Percentiles rank a stretch among this genome's conserved stretches.
phyloP scores from a whole-genome alignment of 1,140 invertebrate species.

The Diabrotica virgifera region DNA sequence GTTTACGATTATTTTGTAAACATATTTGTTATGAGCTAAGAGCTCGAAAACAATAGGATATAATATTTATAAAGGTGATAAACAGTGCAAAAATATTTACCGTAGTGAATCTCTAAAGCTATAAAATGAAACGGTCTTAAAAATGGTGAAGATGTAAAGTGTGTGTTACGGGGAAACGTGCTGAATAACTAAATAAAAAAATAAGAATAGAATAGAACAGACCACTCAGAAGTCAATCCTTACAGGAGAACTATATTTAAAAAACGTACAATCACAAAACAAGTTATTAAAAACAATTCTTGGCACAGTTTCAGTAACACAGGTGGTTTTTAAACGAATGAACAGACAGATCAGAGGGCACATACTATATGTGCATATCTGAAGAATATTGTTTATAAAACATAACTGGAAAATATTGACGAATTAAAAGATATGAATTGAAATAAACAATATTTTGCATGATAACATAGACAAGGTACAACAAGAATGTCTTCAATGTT shows the following conservation, averaged over 20 bases:
- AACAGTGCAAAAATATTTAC: not conserved
- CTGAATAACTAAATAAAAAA: not conserved
- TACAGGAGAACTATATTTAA: not conserved
- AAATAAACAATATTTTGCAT: too few relatives aligned
- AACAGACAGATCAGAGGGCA: not conserved
- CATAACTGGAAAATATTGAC: too few relatives aligned
- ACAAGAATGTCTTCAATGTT: too few relatives aligned
- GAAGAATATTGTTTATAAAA: too few relatives aligned
- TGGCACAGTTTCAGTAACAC: slow-evolving; percentile 7
- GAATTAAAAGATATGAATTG: too few relatives aligned
- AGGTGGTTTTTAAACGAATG: not conserved
- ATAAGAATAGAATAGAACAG: not conserved
- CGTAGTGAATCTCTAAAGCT: too few relatives aligned
- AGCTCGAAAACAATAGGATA: too few relatives aligned
- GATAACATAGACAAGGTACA: too few relatives aligned
- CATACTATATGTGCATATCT: too few relatives aligned
- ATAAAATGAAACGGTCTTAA: not conserved
- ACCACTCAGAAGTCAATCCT: not conserved
- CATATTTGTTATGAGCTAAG: too few relatives aligned
- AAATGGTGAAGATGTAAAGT: not conserved
- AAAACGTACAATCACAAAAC: not conserved
- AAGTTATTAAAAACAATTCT: not conserved
- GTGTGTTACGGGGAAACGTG: not conserved
- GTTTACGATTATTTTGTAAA: too few relatives aligned
- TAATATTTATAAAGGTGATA: not conserved